phyloP scores from a whole-genome alignment of 2,888 invertebrate species.

The Archips crataeganus region DNA sequence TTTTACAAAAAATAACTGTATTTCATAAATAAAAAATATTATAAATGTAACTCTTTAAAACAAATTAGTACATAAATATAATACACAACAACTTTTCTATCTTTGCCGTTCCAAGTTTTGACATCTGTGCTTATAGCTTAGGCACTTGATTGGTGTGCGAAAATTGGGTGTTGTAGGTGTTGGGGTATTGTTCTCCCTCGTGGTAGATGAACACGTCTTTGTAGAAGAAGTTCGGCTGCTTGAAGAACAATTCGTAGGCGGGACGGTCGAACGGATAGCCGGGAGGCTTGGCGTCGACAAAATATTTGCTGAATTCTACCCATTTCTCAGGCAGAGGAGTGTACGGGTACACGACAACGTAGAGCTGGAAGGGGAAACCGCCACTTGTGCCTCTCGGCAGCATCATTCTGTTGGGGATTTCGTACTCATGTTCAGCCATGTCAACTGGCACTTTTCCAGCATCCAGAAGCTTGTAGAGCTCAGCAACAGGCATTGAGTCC shows the following conservation, averaged over 20 bases:
- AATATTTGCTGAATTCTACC: conserved; percentile 57
- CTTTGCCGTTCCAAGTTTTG: not conserved
- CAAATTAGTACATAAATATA: conserved; percentile 1
- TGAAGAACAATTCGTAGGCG: conserved; percentile 71
- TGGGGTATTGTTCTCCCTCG: conserved; percentile 68
- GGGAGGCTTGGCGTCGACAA: conserved; percentile 81
- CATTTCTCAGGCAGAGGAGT: conserved; percentile 68
- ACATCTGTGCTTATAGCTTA: conserved; percentile 22
- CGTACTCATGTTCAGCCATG: conserved; percentile 83
- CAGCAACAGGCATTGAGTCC: conserved; percentile 76
- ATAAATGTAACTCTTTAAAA: not conserved
- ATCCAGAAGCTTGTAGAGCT: conserved; percentile 72
- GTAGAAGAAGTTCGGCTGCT: conserved; percentile 86
- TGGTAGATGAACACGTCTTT: conserved; percentile 86
- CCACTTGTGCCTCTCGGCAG: conserved; percentile 89
- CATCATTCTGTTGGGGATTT: conserved; percentile 89
- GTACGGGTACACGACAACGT: conserved; percentile 87
- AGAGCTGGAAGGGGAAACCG: conserved; percentile 88
- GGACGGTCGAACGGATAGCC: conserved; percentile 87
- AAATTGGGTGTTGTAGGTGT: conserved; percentile 53
- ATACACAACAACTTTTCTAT: not conserved
- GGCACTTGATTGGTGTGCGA: conserved; percentile 32
- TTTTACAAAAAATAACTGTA: not conserved
- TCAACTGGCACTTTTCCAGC: conserved; percentile 82
- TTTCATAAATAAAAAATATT: not conserved